These are phyloP conservation scores for Aquatica leii DNA, from an alignment of 2,888 invertebrate species.

Conservation along the genomic window DNA sequence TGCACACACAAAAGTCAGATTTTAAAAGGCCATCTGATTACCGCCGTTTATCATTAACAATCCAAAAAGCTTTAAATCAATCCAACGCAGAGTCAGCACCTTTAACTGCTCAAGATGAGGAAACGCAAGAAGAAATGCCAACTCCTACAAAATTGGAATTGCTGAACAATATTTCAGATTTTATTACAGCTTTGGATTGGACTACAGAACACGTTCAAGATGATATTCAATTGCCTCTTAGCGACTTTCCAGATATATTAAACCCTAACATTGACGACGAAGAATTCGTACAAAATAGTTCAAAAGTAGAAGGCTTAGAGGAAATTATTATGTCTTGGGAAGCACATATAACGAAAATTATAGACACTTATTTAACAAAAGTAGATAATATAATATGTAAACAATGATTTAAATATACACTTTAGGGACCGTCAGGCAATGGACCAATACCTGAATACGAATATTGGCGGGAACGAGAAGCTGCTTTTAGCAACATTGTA, in stretches of 20 bases:
- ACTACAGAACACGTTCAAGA: slow-evolving; percentile 79
- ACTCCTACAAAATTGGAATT: slow-evolving; percentile 62
- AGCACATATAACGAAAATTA: slow-evolving; percentile 68
- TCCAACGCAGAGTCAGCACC: too few species aligned
- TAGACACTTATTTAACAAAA: slow-evolving; percentile 65
- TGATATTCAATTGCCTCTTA: slow-evolving; percentile 74
- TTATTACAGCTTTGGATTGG: slow-evolving; percentile 64
- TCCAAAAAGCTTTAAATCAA: slow-evolving; percentile 48
- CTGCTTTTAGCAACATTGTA: slow-evolving; percentile 77
- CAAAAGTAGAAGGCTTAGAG: slow-evolving; percentile 67
- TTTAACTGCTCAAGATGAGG: background rate
- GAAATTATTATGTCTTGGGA: slow-evolving; percentile 71
- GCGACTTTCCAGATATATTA: slow-evolving; percentile 65
- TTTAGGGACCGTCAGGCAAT: slow-evolving; percentile 69
- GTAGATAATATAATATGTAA: slow-evolving; percentile 50
- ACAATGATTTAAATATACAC: slow-evolving; percentile 16
- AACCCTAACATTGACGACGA: slow-evolving; percentile 49
- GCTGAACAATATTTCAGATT: slow-evolving; percentile 62
- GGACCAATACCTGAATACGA: slow-evolving; percentile 87
- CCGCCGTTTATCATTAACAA: slow-evolving; percentile 64
- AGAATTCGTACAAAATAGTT: slow-evolving; percentile 60
- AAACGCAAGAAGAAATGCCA: slow-evolving; percentile 15
- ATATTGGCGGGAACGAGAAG: slow-evolving; percentile 85
- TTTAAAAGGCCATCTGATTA: slow-evolving; percentile 67
- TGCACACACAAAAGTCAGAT: slow-evolving; percentile 30